Base-by-base conservation (phyloP, 2,888 invertebrate genomes). In the Limnephilus auricula region DNA sequence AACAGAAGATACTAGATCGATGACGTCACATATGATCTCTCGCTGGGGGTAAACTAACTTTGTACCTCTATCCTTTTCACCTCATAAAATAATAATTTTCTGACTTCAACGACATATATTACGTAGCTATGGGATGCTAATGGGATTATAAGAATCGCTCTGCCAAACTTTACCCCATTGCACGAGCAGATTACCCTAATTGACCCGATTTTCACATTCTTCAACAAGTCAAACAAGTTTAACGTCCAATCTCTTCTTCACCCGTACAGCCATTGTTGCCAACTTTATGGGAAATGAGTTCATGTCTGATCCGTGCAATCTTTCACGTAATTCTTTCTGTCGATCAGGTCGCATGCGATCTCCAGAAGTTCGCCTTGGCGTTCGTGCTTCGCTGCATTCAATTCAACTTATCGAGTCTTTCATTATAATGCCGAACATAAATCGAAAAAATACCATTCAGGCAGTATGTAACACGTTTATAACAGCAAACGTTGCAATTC, bases 251-350 rank as follows among this genome's bases (percentile, higher is more conserved):
- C 25, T 65, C 13, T 65, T 65, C 25, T 25, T 65, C 34, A 13
- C 82, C 25, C 82, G 34, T 34, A 5, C 82, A 15, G 9, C 15
- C 18, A 32, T 18, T 65, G 65, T 32, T 82, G 82, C 82, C 82
- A 82, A 82, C 34, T 82, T 82, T 34, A 32, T 34, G 34, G 82
- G 34, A 82, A 82, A 82, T 82, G 82, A 82, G 82, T 80, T 80
- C 32, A 31, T 32, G 30, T 80, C 80, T 32, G 31, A 80, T 18
- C 34, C 34, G 34, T 18, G 82, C 25, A 34, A 82, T 82, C 65
- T 25, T 65, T 65, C 65, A 65, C 65, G 65, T 65, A 25, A 65
- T 25, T 65, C 65, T 65, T 65, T 65, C 25, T 65, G 65, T 65
- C 25, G 65, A 65, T 65, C 65, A 25, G 25, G 25, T 25, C 65